A percentile compares a stretch with the other conserved stretches of the same genome.
These are phyloP conservation scores for Drosophila kambysellisi DNA, from an alignment of 2,888 invertebrate species.

Conservation along the genomic window DNA sequence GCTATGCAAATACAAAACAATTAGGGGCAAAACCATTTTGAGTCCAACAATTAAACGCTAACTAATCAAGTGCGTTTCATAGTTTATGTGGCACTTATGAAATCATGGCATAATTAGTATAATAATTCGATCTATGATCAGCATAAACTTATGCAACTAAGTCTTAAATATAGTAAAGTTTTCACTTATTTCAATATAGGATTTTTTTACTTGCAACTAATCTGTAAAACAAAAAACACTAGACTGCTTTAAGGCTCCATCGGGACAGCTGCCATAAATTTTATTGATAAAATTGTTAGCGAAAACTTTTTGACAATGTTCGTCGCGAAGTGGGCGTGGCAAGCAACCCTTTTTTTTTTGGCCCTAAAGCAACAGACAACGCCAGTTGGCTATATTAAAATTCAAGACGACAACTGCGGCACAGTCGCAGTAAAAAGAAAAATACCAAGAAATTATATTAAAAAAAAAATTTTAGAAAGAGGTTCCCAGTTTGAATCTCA, in stretches of 20 bases:
- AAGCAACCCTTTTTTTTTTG: conserved; percentile 32
- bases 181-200: neutral
- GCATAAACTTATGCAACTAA: neutral
- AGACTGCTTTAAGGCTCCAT: conserved; percentile 14
- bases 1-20: conserved; percentile 63
- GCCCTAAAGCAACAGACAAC: conserved; percentile 17
- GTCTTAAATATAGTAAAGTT: neutral
- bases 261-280: conserved; percentile 44
- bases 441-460: conserved; percentile 64
- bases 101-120: neutral
- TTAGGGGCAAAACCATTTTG: conserved; percentile 27
- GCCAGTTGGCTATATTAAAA: conserved; percentile 68
- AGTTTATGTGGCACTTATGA: no score
- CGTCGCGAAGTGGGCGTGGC: conserved; percentile 25
- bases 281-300: conserved; percentile 61
- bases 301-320: conserved; percentile 53
- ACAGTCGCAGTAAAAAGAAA: conserved; percentile 40
- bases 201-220: neutral
- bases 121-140: neutral
- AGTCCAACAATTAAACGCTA: neutral
- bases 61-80: conserved; percentile 9
- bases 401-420: conserved; percentile 65
- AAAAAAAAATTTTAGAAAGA: conserved; percentile 41
- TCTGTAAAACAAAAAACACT: conserved; percentile 3
- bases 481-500: conserved; percentile 8